Evolutionary conservation across 2,113 vertebrate genomes (phyloP).

Genomic region (Mobula hypostoma): DNA sequence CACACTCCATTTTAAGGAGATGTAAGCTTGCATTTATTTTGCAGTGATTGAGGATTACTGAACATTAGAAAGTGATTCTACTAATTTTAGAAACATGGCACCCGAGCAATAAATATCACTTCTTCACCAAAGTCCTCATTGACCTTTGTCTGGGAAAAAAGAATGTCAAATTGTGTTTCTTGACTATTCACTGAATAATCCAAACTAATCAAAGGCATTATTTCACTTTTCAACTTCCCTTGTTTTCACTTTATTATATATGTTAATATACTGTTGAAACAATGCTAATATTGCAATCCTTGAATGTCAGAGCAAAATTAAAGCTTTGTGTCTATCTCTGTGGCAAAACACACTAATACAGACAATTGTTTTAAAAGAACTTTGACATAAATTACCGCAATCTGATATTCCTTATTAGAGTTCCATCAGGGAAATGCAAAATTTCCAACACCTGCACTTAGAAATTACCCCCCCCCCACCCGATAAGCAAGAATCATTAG

Average conservation of each 20-base stretch:
- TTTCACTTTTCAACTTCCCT: not conserved
- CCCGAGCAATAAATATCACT: not conserved
- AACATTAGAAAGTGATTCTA: not conserved
- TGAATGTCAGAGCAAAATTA: not conserved
- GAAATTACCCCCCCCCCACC: not conserved
- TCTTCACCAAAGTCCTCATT: not conserved
- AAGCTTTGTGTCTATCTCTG: not conserved
- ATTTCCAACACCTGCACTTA: not conserved
- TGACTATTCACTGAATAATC: not conserved
- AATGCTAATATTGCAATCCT: not conserved
- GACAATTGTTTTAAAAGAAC: too few species aligned
- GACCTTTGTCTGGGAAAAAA: too few species aligned
- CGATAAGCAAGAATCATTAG: not conserved
- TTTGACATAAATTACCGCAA: not conserved
- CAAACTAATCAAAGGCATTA: not conserved
- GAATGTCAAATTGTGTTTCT: not conserved
- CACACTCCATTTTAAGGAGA: not conserved
- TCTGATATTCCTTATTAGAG: not conserved
- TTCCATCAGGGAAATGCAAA: not conserved
- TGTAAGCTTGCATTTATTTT: not conserved
- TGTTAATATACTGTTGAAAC: not conserved
- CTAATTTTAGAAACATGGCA: not conserved
- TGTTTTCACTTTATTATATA: not conserved
- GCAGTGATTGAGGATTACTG: not conserved
- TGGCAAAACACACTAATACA: not conserved